Evolutionary conservation across 2,797 vertebrate species (phyloP).

Genomic region (Onychomys leucogaster): DNA sequence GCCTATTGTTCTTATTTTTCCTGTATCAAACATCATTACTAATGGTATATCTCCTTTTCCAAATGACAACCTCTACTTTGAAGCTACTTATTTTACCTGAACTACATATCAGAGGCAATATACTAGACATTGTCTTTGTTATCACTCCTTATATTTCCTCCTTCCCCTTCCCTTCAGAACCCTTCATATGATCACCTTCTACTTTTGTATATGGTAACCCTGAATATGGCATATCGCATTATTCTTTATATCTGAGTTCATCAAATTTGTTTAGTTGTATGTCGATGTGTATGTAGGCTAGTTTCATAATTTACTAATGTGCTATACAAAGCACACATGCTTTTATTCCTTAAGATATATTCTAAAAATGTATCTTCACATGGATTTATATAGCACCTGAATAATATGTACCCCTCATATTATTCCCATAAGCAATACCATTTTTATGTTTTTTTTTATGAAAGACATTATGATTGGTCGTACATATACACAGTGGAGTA

Average conservation of each 20-base stretch:
- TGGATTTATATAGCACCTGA: neutral
- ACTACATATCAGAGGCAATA: neutral
- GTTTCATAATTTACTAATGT: neutral
- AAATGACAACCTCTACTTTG: neutral
- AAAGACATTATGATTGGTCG: neutral
- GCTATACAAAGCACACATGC: neutral
- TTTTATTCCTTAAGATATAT: neutral
- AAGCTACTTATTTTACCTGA: neutral
- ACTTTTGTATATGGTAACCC: neutral
- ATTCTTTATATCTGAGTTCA: neutral
- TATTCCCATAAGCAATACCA: neutral
- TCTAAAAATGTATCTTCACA: neutral
- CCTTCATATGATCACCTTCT: neutral
- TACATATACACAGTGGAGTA: too few species aligned
- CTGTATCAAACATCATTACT: neutral
- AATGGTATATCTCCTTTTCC: neutral
- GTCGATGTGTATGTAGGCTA: neutral
- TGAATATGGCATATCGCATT: too few species aligned
- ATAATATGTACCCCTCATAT: neutral
- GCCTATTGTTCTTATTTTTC: neutral
- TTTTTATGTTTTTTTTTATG: neutral
- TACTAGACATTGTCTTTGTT: neutral
- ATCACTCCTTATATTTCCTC: neutral
- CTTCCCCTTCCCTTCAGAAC: rapidly evolving
- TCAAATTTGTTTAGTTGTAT: neutral